Conservation (phyloP, 2,888 invertebrate species). For the Euphydryas editha region DNA sequence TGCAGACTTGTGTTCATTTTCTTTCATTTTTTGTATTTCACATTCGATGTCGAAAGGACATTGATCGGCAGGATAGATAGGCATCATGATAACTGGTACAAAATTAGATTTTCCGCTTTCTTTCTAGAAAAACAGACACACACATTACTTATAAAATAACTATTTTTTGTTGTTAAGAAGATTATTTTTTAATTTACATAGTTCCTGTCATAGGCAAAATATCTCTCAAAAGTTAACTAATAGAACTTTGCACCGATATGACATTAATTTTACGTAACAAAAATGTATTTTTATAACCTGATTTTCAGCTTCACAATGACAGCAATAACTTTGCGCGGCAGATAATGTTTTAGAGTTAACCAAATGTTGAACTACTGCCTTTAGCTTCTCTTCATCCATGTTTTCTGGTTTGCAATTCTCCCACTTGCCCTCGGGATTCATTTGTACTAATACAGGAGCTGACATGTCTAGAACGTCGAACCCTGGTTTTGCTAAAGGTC, state of each 20-base stretch:
- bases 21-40: slow-evolving; percentile 62
- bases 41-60: slow-evolving; percentile 74
- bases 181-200: too few species aligned
- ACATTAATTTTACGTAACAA: too few species aligned
- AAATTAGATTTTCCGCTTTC: slow-evolving; percentile 57
- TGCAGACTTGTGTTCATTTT: slow-evolving; percentile 50
- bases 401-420: slow-evolving; percentile 58
- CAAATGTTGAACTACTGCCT: slow-evolving; percentile 63
- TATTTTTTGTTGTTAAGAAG: too few species aligned
- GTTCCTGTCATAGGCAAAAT: too few species aligned
- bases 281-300: slow-evolving; percentile 47
- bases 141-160: too few species aligned
- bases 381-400: slow-evolving; percentile 64
- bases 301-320: slow-evolving; percentile 62
- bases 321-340: slow-evolving; percentile 71
- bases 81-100: slow-evolving; percentile 76
- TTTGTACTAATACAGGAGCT: slow-evolving; percentile 62
- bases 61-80: slow-evolving; percentile 65
- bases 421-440: slow-evolving; percentile 74
- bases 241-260: too few species aligned
- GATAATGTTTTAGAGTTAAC: slow-evolving; percentile 61
- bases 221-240: too few species aligned
- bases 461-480: slow-evolving; percentile 61
- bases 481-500: slow-evolving; percentile 61
- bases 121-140: slow-evolving; percentile 46